Base-by-base conservation (phyloP, 2,113 vertebrate genomes). In the Clarias gariepinus region DNA sequence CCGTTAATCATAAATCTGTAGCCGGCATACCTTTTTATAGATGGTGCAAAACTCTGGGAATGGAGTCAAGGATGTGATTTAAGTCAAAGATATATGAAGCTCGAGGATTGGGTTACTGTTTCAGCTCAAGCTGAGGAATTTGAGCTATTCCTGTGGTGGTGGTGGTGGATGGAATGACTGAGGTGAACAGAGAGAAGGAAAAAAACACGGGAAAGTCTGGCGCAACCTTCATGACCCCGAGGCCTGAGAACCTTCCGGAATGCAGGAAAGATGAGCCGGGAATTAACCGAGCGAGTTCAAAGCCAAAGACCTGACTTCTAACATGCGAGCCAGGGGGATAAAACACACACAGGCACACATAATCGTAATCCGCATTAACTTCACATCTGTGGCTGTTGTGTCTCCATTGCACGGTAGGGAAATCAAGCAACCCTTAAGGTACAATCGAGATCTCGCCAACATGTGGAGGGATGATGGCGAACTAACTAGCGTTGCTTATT, bases 211-310 rank as follows among this genome's bases (percentile, higher is more conserved):
- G 92, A 94, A 92, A 90, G 92, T 95, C 94, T 94, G 93, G 93
- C 3, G 92, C 86, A 92, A 92, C 94, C 93, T 91, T 47, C 90
- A 90, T 93, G 93, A 93, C 93, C 91, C 86, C 47, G 89, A 94
- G 92, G 92, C 92, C 93, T 91, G 91, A 90, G 92, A 93, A 92
- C 92, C 91, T 91, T 87, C 91, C 92, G 94, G 94, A 95, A 95
- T 94, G 94, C 89, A 87, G 91, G 90, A 86, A 68, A 90, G 82
- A 52, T 90, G 90, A 91, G 91, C 92, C 89, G 52, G 28, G 92
- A 91, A 91, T 93, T 90, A 93, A 87, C 88, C 9, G 82, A 89
- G 84, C 82, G 86, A 91, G 90, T 93, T 95, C 93, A 94, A 94
- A 94, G 92, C 71, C 83, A 89, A 60, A 60, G 53, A n/a, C 85